A percentile compares a stretch with the other conserved stretches of the same genome.
These are phyloP conservation scores for Microtus richardsoni DNA, from an alignment of 2,113 vertebrate genomes.

Conservation along the genomic window DNA sequence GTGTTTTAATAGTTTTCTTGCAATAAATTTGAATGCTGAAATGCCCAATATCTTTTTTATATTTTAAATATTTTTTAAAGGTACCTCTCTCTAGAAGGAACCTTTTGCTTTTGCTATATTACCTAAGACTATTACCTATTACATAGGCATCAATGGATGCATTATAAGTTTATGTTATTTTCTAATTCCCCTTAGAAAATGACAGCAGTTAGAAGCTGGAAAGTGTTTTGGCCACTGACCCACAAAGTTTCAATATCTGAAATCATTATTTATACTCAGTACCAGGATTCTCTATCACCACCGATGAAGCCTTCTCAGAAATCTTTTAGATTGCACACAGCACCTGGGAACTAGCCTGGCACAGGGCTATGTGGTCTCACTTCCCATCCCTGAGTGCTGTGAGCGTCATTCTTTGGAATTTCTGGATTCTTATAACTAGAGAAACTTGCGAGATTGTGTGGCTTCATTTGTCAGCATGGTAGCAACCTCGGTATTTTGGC, in stretches of 20 bases:
- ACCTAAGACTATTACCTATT: neutral
- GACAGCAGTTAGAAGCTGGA: slow-evolving; percentile 33
- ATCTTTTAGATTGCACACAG: neutral
- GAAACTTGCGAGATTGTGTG: neutral
- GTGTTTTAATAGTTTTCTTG: neutral
- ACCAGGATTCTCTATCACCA: neutral
- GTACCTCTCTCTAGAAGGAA: neutral
- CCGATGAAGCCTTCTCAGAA: neutral
- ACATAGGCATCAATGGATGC: neutral
- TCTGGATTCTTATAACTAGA: neutral
- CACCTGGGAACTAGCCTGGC: slow-evolving; percentile 1
- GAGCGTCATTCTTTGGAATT: neutral
- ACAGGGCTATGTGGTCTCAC: neutral
- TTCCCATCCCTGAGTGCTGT: neutral
- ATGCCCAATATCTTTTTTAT: neutral
- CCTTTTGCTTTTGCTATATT: neutral
- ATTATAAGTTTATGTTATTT: neutral
- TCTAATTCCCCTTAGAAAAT: slow-evolving; percentile 38
- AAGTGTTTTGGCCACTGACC: slow-evolving; percentile 34
- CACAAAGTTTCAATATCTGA: slow-evolving; percentile 45
- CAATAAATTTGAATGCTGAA: neutral
- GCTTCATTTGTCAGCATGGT: neutral
- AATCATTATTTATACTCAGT: slow-evolving; percentile 65
- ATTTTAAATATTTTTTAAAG: neutral
- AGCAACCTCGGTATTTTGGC: neutral